Base-by-base conservation (phyloP, 2,888 invertebrate species). In the Dynastes tityus region DNA sequence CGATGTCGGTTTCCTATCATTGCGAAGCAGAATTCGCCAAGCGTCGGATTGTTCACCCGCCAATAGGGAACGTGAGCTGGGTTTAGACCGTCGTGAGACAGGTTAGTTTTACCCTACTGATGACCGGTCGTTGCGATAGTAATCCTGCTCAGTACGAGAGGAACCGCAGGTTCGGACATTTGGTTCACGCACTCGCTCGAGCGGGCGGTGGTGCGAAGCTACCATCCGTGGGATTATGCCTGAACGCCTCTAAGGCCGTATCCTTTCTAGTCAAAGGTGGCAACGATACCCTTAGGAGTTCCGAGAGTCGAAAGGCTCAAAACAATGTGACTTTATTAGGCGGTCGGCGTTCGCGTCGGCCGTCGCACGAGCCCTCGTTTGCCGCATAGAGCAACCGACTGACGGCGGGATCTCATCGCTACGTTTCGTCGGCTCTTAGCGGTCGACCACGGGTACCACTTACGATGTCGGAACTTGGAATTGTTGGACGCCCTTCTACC, bases 1-100 rank as follows among this genome's bases (percentile, higher is more conserved):
- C 92, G 92, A 93, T 92, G 91, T 93, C 92, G 92, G 92, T 92
- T 92, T 93, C 92, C 92, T 93, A 92, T 92, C 92, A 92, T 32
- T 92, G 92, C 89, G 92, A 92, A 92, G 92, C 92, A 91, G 91
- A 93, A 92, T 91, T 92, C 90, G 89, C 91, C 90, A 92, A 80
- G 80, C 90, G 92, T 93, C 90, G 92, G 92, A 93, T 93, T 93
- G 92, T 92, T 93, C 84, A 85, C 83, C 84, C 82, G 77, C 80
- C 68, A 78, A 85, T 80, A 84, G 83, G 82, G 83, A 84, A 84
- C 84, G 82, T 81, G 81, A 82, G 82, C 81, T 82, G 81, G 81
- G 81, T 80, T 80, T 82, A 81, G 81, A 80, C 80, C 81, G 81
- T 81, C 80, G 79, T 75, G 80, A 81, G 90, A 90, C 90, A 90